Conservation (phyloP, 2,888 invertebrate genomes). For the Unio pictorum region DNA sequence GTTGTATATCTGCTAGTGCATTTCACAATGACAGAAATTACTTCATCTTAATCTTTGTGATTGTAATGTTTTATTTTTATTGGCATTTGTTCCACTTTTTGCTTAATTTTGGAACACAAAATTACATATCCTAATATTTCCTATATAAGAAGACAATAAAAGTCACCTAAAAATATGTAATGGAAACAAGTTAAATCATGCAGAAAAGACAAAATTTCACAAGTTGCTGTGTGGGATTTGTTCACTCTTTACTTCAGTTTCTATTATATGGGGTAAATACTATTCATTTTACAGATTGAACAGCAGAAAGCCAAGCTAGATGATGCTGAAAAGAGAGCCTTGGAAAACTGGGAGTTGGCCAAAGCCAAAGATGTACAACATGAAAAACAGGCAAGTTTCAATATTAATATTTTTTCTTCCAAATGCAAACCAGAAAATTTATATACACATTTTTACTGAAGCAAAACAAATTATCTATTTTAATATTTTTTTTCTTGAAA, state of each 20-base stretch:
- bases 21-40: too few species aligned
- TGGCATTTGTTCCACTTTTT: not conserved
- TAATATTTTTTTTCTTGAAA: too few species aligned
- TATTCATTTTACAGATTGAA: constrained; percentile 42
- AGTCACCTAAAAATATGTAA: too few species aligned
- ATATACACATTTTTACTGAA: too few species aligned
- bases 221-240: not conserved
- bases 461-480: too few species aligned
- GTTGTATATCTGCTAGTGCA: too few species aligned
- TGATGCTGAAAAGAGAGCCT: constrained; percentile 53
- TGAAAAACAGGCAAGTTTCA: constrained; percentile 54
- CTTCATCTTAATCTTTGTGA: too few species aligned
- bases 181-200: too few species aligned
- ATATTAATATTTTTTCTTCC: too few species aligned
- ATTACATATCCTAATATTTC: not conserved
- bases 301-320: constrained; percentile 46
- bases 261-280: not conserved
- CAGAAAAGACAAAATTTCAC: not conserved
- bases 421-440: too few species aligned
- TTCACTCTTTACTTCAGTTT: not conserved
- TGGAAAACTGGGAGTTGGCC: constrained; percentile 51
- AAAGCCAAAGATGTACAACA: constrained; percentile 50
- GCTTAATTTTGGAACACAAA: not conserved
- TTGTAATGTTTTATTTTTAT: too few species aligned
- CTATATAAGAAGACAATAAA: not conserved